Base-by-base conservation (phyloP, 2,888 invertebrate species). In the Lithophane socia region DNA sequence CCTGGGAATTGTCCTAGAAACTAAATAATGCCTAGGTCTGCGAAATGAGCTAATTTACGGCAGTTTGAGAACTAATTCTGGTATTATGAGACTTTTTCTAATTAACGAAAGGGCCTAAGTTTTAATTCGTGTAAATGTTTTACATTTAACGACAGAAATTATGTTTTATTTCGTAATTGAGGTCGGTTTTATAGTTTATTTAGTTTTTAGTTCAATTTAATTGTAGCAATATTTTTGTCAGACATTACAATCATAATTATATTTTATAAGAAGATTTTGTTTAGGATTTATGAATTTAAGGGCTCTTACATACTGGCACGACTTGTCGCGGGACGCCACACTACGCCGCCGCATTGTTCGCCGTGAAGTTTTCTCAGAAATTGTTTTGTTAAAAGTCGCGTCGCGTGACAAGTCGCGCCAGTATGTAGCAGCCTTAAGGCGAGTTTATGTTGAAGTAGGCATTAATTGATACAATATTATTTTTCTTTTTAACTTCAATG, bases 71-170 rank as follows among this genome's bases (percentile, higher is more conserved):
- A 63, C 61, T 24, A n/a, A 75, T 61, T 58, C 18, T 71, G 24
- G 67, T 79, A 37, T 29, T 60, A 47, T n/a, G 52, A 72, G 68
- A 69, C 16, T 79, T 83, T 79, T 79, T 79, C 37, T 70, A 79
- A 82, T 82, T 82, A 84, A 60, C 54, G 56, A n/a, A 79, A 81
- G 58, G 56, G 24, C 67, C 73, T 56, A 56, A 83, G 58, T 81
- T 78, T 49, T 66, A 78, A 65, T 69, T 69, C 24, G 61, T 73
- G 66, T 47, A 5, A 73, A 72, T 79, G 66, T 79, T 79, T 79
- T n/a, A n/a, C n/a, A n/a, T n/a, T n/a, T 37, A 70, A 69, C 18
- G 63, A 58, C 67, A 61, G n/a, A 75, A 79, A 82, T 82, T 58
- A 44, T 44, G 79, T 75, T 82, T 79, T 68, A 68, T 68, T 64